Conservation (phyloP, 2,888 invertebrate genomes). For the Seladonia tumulorum region DNA sequence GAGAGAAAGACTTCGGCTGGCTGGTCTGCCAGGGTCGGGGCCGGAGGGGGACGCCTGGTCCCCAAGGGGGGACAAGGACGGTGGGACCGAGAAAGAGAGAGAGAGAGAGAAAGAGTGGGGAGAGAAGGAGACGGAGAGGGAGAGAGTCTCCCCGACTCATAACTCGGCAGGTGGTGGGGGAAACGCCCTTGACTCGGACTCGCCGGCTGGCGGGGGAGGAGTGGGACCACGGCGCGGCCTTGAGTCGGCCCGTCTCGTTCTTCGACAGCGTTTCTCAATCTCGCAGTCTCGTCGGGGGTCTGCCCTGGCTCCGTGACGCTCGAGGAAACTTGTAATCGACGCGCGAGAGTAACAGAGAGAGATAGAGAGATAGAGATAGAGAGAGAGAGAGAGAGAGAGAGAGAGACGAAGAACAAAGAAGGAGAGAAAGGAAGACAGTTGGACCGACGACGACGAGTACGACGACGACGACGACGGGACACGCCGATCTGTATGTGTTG, state of each 20-base stretch:
- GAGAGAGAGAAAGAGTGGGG: neutral
- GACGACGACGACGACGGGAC: neutral
- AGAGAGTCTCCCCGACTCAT: slow-evolving; percentile 63
- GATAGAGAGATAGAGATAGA: slow-evolving; percentile 19
- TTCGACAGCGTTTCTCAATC: slow-evolving; percentile 82
- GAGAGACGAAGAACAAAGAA: neutral
- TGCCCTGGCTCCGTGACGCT: slow-evolving; percentile 40
- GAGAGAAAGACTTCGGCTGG: slow-evolving; percentile 39
- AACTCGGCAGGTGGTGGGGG: slow-evolving; percentile 65
- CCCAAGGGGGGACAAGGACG: slow-evolving; percentile 9
- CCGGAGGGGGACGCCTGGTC: neutral
- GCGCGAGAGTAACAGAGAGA: slow-evolving; percentile 19
- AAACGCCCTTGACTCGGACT: slow-evolving; percentile 83
- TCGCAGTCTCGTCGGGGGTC: slow-evolving; percentile 68
- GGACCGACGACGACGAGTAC: slow-evolving; percentile 18
- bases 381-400: slow-evolving; percentile 19
- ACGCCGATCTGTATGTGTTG: neutral
- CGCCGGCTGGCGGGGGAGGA: slow-evolving; percentile 81
- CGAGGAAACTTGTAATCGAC: slow-evolving; percentile 58
- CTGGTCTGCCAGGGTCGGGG: neutral
- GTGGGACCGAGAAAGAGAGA: neutral
- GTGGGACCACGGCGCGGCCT: slow-evolving; percentile 81
- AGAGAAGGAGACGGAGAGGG: no score
- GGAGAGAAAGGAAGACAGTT: neutral
- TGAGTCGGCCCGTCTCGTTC: slow-evolving; percentile 81